Evolutionary conservation across 2,888 invertebrate species (phyloP), one percentile per base, ranked within the genome.

Genomic region (Temnothorax ravouxi): DNA sequence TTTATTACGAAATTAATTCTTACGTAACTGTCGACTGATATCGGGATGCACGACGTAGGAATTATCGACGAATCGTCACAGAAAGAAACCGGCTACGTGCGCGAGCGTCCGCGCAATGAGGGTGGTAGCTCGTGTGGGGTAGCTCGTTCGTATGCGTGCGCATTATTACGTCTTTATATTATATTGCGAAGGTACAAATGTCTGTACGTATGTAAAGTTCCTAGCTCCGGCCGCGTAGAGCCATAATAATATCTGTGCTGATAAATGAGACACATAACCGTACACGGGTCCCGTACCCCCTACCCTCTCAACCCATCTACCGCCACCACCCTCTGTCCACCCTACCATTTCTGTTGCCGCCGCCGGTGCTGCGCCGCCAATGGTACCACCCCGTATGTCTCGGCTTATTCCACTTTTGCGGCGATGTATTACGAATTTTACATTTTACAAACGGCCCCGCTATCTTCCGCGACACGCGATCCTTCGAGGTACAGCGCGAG

Each of bases 181-280:
- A 94, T 94, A 94, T 93, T 91, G 92, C 93, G 87, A 91, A 92
- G 92, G 92, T 93, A 93, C 94, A 93, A 94, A 94, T 94, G 92
- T 92, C 92, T 88, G 91, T 93, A 92, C 92, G 92, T 93, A 93
- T 93, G 93, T 93, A 94, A 94, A 94, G 93, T 92, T 93, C 91
- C 92, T 93, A 92, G 93, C 92, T 90, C 90, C 89, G 91, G 89
- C 93, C 92, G 92, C 91, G 91, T 91, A 90, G 91, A 91, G 92
- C 92, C 90, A 92, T 93, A 94, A 94, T 94, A 94, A 94, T 94
- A 94, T 94, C 94, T 93, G 93, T 92, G 92, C 93, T 94, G 94
- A 94, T 94, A 94, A 94, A 94, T 94, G 94, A 93, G 93, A 93
- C 92, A 93, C 94, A 94, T 94, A 94, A 94, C 92, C 93, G 94